Evolutionary conservation across 2,888 invertebrate species (phyloP), one percentile per base, ranked within the genome.

Genomic region (Coleophora deauratella): DNA sequence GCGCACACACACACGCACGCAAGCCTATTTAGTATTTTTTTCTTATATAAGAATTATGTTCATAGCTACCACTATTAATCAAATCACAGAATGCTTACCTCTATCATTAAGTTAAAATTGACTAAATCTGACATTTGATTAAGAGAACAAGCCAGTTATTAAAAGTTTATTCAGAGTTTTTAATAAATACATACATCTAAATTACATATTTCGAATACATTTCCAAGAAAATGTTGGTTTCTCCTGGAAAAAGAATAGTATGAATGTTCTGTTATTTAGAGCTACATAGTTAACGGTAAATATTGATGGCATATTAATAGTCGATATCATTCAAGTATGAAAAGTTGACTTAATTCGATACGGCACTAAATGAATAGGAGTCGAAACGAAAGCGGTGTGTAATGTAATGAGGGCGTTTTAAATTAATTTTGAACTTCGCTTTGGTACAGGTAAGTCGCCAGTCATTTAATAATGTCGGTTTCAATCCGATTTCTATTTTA

Each of bases 41-140:
- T 61, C 62, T 59, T 66, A 65, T 70, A 65, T 67, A 62, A 55
- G 58, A 63, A 66, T 69, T 66, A 63, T 54, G 60, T 65, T 62
- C 54, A 59, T 62, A 58, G 65, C 65, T 55, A 61, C 54, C 50
- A 56, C 64, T 50, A 82, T 84, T 74, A 75, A 80, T 84, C 79
- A 81, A 75, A 80, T 84, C 79, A 81, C 57, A 51, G 44, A 46
- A 66, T n/a, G 75, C 72, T 82, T 80, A 81, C 62, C 68, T 62
- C 66, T 53, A 61, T 65, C 62, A 69, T 80, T 78, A 66, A 74
- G 64, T 60, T 67, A 76, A 79, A 77, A 67, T 73, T 77, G 65
- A 71, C 74, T 69, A 80, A 80, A 82, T 82, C 84, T 64, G 81
- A 84, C 81, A 53, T 78, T 78, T 78, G 79, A 81, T 79, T 80